These are phyloP conservation scores for Lordiphosa mommai DNA, from an alignment of 1,140 invertebrate genomes.

Conservation along the genomic window DNA sequence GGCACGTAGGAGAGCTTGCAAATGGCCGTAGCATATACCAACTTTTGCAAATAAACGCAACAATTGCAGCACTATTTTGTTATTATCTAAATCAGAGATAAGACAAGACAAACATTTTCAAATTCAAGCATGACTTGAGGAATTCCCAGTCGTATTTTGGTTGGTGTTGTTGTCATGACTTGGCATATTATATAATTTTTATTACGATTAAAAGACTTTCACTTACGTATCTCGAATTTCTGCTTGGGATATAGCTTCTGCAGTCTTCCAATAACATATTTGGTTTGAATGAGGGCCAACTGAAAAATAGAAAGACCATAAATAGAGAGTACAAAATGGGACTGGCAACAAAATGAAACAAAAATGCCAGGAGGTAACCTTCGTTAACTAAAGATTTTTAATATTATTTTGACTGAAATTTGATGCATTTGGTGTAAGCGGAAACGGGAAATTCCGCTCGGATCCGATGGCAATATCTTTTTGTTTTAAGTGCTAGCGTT, in stretches of 20 bases:
- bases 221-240: slow-evolving; percentile 88
- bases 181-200: slow-evolving; percentile 1
- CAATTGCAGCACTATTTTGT: slow-evolving; percentile 10
- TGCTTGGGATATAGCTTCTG: slow-evolving; percentile 85
- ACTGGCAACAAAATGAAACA: no score
- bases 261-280: slow-evolving; percentile 86
- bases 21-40: not conserved
- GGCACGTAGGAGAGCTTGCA: slow-evolving; percentile 27
- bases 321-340: not conserved
- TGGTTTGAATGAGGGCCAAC: slow-evolving; percentile 89
- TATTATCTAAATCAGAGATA: slow-evolving; percentile 20
- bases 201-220: slow-evolving; percentile 21
- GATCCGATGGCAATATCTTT: no score
- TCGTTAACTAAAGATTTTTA: no score
- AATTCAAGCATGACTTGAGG: slow-evolving; percentile 13
- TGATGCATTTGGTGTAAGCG: no score
- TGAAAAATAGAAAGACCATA: slow-evolving; percentile 80
- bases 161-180: not conserved
- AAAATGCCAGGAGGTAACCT: no score
- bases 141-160: not conserved
- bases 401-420: no score
- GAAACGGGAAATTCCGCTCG: no score
- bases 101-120: slow-evolving; percentile 1
- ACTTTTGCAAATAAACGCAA: slow-evolving; percentile 4
- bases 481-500: no score